phyloP scores from a whole-genome alignment of 1,140 invertebrate species.

The Drosophila subobscura region DNA sequence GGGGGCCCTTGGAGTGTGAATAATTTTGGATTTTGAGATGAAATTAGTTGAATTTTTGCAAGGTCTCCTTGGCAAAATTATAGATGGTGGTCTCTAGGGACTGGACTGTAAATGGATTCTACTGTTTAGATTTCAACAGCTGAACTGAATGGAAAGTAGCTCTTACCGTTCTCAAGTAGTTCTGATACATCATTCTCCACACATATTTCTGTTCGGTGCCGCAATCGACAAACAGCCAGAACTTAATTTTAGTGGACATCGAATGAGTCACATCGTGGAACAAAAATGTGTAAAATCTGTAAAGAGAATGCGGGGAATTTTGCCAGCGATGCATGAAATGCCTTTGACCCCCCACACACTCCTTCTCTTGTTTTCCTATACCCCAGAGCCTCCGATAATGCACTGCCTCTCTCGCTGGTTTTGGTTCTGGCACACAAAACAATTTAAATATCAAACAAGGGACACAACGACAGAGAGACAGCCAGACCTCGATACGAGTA shows the following conservation, averaged over 20 bases:
- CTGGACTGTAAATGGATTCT: no score
- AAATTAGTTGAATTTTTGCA: conserved; percentile 34
- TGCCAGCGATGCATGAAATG: conserved; percentile 26
- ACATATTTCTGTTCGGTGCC: no score
- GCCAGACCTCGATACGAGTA: no score
- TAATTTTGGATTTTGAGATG: conserved; percentile 27
- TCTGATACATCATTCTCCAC: no score
- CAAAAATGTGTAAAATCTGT: conserved; percentile 21
- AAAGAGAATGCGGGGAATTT: conserved; percentile 25
- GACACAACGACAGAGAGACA: no score
- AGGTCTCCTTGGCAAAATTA: conserved; percentile 2
- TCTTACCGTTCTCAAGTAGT: no score
- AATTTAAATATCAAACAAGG: conserved; percentile 69
- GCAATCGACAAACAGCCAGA: no score
- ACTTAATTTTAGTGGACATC: no score
- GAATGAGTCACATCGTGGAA: not conserved
- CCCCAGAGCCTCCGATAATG: not conserved
- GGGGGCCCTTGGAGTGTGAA: conserved; percentile 15
- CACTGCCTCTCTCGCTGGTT: not conserved
- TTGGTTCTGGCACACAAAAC: conserved; percentile 55
- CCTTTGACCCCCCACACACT: conserved; percentile 24
- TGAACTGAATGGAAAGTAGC: no score
- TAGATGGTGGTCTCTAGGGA: no score
- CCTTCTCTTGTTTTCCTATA: not conserved
- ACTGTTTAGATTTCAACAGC: no score